phyloP scores from a whole-genome alignment of 2,113 vertebrate genomes.

The Nestor notabilis region DNA sequence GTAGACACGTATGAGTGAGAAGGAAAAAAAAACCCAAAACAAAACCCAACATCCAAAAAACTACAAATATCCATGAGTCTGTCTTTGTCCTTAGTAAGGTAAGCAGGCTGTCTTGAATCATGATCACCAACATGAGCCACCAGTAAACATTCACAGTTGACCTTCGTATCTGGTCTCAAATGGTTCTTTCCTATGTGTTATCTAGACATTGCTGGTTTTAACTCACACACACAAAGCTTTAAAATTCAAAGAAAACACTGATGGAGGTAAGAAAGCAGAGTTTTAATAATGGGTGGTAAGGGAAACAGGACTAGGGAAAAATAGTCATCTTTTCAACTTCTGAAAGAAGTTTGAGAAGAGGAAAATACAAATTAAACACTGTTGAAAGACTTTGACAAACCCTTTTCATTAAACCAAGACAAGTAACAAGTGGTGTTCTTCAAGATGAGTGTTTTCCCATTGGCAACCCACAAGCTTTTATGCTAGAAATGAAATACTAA shows the following conservation, averaged over 20 bases:
- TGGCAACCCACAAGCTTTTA: background rate
- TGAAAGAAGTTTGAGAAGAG: background rate
- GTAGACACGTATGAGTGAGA: background rate
- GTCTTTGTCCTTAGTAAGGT: background rate
- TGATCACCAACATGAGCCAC: background rate
- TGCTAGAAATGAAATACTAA: background rate
- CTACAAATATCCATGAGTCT: background rate
- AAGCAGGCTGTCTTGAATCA: background rate
- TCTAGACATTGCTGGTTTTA: background rate
- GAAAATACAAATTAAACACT: background rate
- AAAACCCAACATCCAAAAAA: background rate
- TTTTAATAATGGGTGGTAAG: slow-evolving; percentile 28
- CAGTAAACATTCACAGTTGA: background rate
- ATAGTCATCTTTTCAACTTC: background rate
- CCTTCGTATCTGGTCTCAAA: background rate
- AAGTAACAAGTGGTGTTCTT: background rate
- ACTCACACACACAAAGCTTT: background rate
- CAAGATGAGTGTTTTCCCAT: background rate
- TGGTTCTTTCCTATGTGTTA: background rate
- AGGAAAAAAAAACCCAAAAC: background rate
- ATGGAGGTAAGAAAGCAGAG: background rate
- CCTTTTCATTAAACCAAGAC: background rate
- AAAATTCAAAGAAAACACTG: background rate
- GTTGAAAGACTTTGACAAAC: background rate
- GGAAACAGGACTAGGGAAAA: background rate